phyloP scores from a whole-genome alignment of 1,140 invertebrate genomes.

The Polypedilum pembai region DNA sequence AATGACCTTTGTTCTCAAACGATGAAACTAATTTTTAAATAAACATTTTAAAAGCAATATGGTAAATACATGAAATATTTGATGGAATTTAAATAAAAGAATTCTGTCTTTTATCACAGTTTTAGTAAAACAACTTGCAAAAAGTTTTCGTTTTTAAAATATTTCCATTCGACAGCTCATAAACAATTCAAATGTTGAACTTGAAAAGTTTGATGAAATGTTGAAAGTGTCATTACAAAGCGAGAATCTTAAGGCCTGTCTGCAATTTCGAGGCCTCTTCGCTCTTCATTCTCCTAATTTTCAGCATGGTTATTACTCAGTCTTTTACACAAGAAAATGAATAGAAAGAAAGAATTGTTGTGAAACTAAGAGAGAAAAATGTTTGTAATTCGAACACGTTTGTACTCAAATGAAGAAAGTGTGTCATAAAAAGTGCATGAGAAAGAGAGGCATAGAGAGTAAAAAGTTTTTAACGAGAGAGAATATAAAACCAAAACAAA shows the following conservation, averaged over 20 bases:
- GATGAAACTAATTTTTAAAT: too few relatives aligned
- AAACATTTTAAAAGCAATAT: too few relatives aligned
- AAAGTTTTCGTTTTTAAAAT: too few relatives aligned
- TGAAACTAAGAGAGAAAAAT: neutral
- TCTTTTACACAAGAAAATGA: neutral
- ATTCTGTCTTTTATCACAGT: too few relatives aligned
- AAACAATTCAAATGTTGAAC: neutral
- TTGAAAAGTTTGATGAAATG: neutral
- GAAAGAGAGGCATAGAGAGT: neutral
- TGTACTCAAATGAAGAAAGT: neutral
- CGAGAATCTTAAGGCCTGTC: neutral
- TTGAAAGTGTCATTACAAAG: neutral
- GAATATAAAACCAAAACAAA: neutral
- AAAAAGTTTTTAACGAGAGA: neutral
- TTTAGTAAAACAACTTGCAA: too few relatives aligned
- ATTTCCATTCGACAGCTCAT: too few relatives aligned
- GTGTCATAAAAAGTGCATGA: slow-evolving; percentile 11
- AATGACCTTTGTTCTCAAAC: too few relatives aligned
- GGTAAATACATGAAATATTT: too few relatives aligned
- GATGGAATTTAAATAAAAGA: too few relatives aligned
- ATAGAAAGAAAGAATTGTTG: neutral
- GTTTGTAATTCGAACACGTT: neutral
- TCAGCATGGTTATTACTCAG: too few relatives aligned
- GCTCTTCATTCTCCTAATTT: too few relatives aligned
- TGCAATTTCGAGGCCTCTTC: too few relatives aligned